Evolutionary conservation across 2,797 vertebrate genomes (phyloP).

Genomic region (Hippoglossus hippoglossus): DNA sequence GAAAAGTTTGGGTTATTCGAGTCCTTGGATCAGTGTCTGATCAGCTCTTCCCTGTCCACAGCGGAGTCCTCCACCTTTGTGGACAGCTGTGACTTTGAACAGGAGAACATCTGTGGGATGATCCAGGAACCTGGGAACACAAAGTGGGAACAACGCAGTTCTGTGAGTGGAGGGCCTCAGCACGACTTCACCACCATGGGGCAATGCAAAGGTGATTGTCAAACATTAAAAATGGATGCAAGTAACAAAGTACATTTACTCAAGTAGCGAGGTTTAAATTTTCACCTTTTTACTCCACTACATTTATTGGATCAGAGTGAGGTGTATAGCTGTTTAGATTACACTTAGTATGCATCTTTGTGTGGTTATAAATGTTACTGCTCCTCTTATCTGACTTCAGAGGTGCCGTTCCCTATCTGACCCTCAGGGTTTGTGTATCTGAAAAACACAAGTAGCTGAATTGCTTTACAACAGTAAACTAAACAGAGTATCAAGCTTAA

Average conservation of each 20-base stretch:
- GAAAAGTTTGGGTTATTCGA: not conserved
- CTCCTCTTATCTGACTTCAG: constrained; percentile 3
- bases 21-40: not conserved
- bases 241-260: not conserved
- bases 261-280: no score
- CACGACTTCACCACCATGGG: constrained; percentile 88
- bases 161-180: constrained; percentile 76
- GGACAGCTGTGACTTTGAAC: constrained; percentile 91
- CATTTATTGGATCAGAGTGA: no score
- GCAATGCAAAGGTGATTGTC: constrained; percentile 85
- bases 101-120: constrained; percentile 92
- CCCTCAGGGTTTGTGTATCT: constrained; percentile 9
- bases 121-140: constrained; percentile 82
- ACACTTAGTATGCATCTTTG: not conserved
- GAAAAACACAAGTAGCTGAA: not conserved
- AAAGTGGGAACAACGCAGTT: constrained; percentile 83
- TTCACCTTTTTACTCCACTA: no score
- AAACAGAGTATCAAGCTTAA: constrained; percentile 40
- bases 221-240: not conserved
- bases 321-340: not conserved
- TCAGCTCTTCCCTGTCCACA: constrained; percentile 21
- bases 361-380: constrained; percentile 4
- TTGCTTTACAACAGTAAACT: constrained; percentile 23
- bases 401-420: not conserved
- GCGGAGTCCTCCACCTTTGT: constrained; percentile 86